These are phyloP conservation scores for Phataginus tetradactyla DNA, from an alignment of 2,797 vertebrate species.

Conservation along the genomic window DNA sequence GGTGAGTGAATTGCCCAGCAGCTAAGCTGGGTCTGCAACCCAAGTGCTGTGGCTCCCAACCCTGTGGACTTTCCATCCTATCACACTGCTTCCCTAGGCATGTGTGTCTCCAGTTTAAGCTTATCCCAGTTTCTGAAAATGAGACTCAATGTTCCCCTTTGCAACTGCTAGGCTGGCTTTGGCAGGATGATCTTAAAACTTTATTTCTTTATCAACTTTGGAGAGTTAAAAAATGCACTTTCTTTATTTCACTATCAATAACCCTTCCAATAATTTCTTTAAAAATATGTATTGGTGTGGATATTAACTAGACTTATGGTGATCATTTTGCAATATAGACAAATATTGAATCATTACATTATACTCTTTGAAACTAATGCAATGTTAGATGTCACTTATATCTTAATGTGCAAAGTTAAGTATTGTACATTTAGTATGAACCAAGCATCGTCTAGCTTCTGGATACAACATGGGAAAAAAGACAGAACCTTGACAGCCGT, in stretches of 20 bases:
- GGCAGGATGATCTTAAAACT: neutral
- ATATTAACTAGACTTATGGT: neutral
- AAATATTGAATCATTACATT: neutral
- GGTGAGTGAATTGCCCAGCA: neutral
- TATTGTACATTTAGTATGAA: neutral
- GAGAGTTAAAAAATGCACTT: neutral
- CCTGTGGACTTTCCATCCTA: fast-evolving
- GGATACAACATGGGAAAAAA: neutral
- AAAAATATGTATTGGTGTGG: neutral
- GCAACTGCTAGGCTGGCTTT: neutral
- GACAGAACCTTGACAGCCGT: neutral
- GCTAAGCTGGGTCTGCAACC: neutral
- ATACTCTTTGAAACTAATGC: neutral
- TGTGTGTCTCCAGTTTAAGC: neutral
- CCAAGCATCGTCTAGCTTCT: neutral
- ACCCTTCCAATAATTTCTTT: neutral
- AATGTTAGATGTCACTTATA: neutral
- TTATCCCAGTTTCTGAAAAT: neutral
- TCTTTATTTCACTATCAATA: neutral
- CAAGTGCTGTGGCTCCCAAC: fast-evolving
- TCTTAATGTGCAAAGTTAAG: neutral
- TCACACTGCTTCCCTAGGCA: fast-evolving
- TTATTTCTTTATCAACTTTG: neutral
- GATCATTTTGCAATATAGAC: neutral
- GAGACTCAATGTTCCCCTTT: neutral